phyloP scores from a whole-genome alignment of 1,140 invertebrate genomes.

The Eriocheir sinensis region DNA sequence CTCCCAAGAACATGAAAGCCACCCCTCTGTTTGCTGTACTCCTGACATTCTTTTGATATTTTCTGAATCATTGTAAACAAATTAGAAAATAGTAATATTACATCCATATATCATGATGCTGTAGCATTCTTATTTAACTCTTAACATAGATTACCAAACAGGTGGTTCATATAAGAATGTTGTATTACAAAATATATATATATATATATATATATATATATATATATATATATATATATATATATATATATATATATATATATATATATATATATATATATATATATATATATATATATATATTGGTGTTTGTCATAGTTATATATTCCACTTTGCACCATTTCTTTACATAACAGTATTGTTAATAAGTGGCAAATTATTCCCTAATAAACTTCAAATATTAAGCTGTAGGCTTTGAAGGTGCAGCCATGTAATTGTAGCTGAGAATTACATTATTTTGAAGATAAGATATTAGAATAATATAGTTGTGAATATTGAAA shows the following conservation, averaged over 20 bases:
- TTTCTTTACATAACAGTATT: neutral
- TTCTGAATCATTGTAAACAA: neutral
- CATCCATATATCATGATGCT: too few relatives aligned
- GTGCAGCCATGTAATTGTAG: neutral
- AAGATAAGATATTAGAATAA: too few relatives aligned
- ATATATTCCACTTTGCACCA: neutral
- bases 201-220: neutral
- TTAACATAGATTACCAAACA: too few relatives aligned
- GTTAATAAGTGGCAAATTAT: neutral
- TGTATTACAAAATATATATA: neutral
- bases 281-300: slow-evolving; percentile 44
- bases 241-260: slow-evolving; percentile 59
- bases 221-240: slow-evolving; percentile 43
- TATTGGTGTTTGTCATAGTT: neutral
- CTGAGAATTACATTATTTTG: neutral
- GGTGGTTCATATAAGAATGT: too few relatives aligned
- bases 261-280: slow-evolving; percentile 55
- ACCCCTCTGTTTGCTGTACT: neutral
- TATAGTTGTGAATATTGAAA: too few relatives aligned
- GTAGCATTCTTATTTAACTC: too few relatives aligned
- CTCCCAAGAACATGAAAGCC: slow-evolving; percentile 20
- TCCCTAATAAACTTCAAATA: neutral
- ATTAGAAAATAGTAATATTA: too few relatives aligned
- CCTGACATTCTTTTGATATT: neutral
- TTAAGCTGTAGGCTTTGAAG: neutral